A percentile compares a stretch with the other conserved stretches of the same genome.
These are phyloP conservation scores for Heliconius congener DNA, from an alignment of 1,140 invertebrate species.

Conservation along the genomic window DNA sequence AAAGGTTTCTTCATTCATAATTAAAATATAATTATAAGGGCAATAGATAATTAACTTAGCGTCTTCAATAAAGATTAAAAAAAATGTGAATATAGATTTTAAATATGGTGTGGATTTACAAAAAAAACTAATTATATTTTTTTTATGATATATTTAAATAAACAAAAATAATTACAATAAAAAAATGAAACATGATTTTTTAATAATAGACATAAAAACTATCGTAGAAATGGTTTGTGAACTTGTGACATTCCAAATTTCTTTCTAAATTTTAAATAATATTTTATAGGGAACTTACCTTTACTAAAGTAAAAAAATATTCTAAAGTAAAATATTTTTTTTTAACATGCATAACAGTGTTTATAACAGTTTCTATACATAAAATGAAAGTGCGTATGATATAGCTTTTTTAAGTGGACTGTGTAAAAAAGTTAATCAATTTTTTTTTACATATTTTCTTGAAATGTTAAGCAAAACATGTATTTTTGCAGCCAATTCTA, in stretches of 20 bases:
- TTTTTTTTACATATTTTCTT: background rate
- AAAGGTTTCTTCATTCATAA: too few relatives aligned
- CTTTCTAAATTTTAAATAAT: background rate
- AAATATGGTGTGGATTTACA: too few relatives aligned
- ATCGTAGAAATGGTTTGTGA: background rate
- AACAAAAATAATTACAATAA: background rate
- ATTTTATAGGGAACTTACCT: background rate
- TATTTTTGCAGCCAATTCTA: too few relatives aligned
- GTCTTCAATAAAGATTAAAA: too few relatives aligned
- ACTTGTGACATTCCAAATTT: background rate
- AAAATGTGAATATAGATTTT: too few relatives aligned
- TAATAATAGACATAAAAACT: background rate
- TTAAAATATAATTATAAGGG: too few relatives aligned
- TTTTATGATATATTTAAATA: too few relatives aligned
- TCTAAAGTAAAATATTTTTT: too few relatives aligned
- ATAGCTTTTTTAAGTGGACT: background rate
- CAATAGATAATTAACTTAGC: too few relatives aligned
- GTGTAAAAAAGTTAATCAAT: background rate
- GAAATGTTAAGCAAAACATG: background rate
- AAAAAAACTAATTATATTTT: too few relatives aligned
- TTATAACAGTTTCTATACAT: background rate
- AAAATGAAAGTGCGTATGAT: background rate
- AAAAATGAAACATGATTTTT: background rate
- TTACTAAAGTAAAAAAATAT: background rate
- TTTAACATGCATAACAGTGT: background rate